Evolutionary conservation across 1,140 invertebrate species (phyloP), one percentile per base, ranked within the genome.

Genomic region (Drosophila auraria): DNA sequence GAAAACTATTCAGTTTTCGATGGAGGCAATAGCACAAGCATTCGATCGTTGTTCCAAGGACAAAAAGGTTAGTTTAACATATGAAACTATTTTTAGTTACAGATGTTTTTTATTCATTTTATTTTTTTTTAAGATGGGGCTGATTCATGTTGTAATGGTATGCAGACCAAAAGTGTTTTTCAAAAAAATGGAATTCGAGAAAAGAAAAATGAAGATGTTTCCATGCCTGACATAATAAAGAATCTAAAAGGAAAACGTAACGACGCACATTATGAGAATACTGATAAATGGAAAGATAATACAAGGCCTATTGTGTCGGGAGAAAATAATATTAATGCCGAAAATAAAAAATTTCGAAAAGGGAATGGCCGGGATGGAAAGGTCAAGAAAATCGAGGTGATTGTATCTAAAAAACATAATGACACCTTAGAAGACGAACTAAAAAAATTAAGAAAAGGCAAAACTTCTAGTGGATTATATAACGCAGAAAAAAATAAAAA

Each of bases 1-100:
- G 84, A 90, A 25, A 73, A 72, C 12, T 90, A 90, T 38, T 74
- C 79, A 7, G 27, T 89, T 12, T 90, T 90, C 20, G 57, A 82
- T 30, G 86, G 86, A 14, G 86, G 86, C 2, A 84, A 90, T 36
- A 90, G 86, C 30, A 69, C 79, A 27, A 54, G 40, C 25, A 7
- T 42, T 11, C 51, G 69, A 42, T 12, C 45, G 14, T 8, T 42
- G 47, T 25, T 65, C 12, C 49, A 65, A 17, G 59, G 40, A 36
- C 63, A 68, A 44, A 68, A 33, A 62, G 38, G 79, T 82, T 57
- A 38, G 59, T 17, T 12, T 12, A 27, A 68, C 11, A 11, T 7
- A 42, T 20, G 2, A 15, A 23, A 3, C 5, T 4, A 4, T 4
- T 54, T 36, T 4, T 20, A 12, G 15, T 15, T 8, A 5, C 2